Evolutionary conservation across 2,113 vertebrate genomes (phyloP), one percentile per base, ranked within the genome.

Genomic region (Spea bombifrons): DNA sequence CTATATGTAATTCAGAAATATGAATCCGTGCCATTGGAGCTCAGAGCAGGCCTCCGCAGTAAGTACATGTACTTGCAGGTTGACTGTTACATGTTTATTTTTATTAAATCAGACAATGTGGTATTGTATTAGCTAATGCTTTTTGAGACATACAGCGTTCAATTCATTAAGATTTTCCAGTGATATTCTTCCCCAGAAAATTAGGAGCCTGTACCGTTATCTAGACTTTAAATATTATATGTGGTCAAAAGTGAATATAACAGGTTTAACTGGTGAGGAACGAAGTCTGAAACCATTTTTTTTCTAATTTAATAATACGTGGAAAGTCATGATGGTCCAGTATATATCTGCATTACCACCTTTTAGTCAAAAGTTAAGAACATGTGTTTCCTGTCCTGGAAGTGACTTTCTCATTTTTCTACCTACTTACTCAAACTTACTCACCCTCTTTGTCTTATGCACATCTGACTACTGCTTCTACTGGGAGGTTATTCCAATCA

Each of bases 1-100:
- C 67, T 7, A 66, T 59, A 61, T 79, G 77, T 79, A 79, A 73
- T 79, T 61, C 9, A 66, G 63, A 44, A 73, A 79, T 53, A 65
- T 57, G 47, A 78, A 59, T 66, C 77, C 59, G 9, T 45, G 71
- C 17, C 50, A 71, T 10, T 47, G n/a, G 7, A 66, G n/a, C 44
- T 47, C n/a, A 66, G 30, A 50, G 63, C 55, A 16, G 17, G 5
- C 63, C 16, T 73, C 66, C 73, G 47, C 15, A 72, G 9, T 16
- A 43, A 13, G 15, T 72, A 65, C 61, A 68, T 79, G 70, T 79
- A 53, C 30, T 55, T 66, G 61, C 77, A 73, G 15, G 69, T 55
- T 46, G 63, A 63, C 13, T 16, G 65, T 66, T 73, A 4, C 59
- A 79, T 66, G 52, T 73, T 46, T 73, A 79, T 73, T 79, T 66